A percentile compares a stretch with the other conserved stretches of the same genome.
Evolutionary conservation across 2,797 vertebrate species (phyloP).

Genomic region (Argya squamiceps): DNA sequence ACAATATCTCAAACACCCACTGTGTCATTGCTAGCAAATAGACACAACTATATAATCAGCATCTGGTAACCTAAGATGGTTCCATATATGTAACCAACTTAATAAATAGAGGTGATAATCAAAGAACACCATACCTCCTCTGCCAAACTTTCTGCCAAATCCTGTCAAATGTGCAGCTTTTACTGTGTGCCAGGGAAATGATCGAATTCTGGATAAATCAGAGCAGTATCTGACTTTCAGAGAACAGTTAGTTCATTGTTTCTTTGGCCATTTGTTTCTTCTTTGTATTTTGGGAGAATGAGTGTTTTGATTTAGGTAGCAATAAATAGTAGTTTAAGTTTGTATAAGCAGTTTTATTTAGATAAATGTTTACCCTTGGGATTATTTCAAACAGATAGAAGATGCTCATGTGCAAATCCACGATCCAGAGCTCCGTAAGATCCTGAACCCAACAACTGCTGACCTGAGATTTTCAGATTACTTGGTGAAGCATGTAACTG

Average conservation of each 20-base stretch:
- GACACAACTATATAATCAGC: background rate
- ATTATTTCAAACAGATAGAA: conserved; percentile 84
- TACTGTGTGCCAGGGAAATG: background rate
- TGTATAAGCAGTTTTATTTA: background rate
- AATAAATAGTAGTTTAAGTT: background rate
- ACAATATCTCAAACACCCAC: background rate
- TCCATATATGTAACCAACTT: background rate
- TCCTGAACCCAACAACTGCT: conserved; percentile 89
- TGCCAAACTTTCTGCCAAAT: background rate
- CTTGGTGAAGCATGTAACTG: conserved; percentile 92
- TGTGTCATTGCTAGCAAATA: background rate
- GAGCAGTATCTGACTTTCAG: background rate
- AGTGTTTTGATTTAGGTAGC: background rate
- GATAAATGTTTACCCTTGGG: background rate
- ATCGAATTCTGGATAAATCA: background rate
- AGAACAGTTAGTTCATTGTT: background rate
- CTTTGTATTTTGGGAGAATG: background rate
- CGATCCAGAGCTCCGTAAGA: conserved; percentile 89
- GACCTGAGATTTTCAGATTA: conserved; percentile 95
- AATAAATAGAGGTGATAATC: background rate
- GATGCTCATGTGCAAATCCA: conserved; percentile 89
- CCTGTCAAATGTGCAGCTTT: background rate
- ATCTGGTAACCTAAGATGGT: background rate
- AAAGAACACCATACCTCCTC: background rate
- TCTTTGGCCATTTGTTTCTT: background rate